Evolutionary conservation across 2,888 invertebrate genomes (phyloP), one percentile per base, ranked within the genome.

Genomic region (Phyllotreta cruciferae): DNA sequence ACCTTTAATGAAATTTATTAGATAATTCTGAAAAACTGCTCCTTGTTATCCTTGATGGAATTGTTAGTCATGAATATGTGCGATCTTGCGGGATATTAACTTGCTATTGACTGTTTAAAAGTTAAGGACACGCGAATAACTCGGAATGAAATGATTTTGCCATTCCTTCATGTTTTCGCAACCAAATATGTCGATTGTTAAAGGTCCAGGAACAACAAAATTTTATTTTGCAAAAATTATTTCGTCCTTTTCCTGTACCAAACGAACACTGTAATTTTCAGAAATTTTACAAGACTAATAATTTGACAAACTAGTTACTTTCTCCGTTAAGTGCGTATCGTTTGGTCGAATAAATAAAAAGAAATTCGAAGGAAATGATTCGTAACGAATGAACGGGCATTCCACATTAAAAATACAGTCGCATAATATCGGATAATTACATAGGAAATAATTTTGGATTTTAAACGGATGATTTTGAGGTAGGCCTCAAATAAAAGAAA

Each of bases 41-140:
- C 53, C 57, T 45, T 49, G 56, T 54, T 66, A 66, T 66, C 66
- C 66, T 66, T 66, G 66, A 49, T 56, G 49, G 13, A 53, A 56
- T 36, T 62, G 55, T 62, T 53, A 58, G 56, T 56, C 47, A 62
- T 62, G 62, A 62, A 65, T 66, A 63, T 60, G 50, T 49, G 36
- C 50, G 36, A 62, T 47, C 35, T 53, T 54, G 52, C 56, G 60
- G 50, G 65, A 62, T 62, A 55, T 65, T 42, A n/a, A 52, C 53
- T 60, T 9, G 41, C 41, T 41, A 37, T 49, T 56, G n/a, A 11
- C 36, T 13, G 14, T 50, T 3, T 24, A 49, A 56, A 47, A 63
- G 39, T 52, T 63, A 44, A 44, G 57, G 57, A 50, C 56, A 54
- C 13, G 9, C 8, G 50, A 24, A 24, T 24, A 24, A 53, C 36